These are phyloP conservation scores for Lophius americanus DNA, from an alignment of 2,797 vertebrate species.

Conservation along the genomic window DNA sequence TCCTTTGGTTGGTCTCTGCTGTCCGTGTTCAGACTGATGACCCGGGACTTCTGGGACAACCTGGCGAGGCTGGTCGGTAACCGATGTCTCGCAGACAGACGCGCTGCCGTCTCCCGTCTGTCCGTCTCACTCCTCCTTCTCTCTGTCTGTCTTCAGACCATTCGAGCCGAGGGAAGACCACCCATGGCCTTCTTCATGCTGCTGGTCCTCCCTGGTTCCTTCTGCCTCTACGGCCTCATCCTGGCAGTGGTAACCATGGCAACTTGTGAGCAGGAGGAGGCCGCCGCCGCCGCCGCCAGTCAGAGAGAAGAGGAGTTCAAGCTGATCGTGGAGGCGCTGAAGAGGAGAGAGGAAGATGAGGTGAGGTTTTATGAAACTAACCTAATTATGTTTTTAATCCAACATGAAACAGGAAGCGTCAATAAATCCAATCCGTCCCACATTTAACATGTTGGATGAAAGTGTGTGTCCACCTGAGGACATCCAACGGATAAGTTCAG, in stretches of 20 bases:
- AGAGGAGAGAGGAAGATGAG: slow-evolving; percentile 77
- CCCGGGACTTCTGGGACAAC: slow-evolving; percentile 89
- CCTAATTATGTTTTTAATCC: no score
- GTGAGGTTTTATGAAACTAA: background rate
- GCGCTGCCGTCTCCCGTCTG: background rate
- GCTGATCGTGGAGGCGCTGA: slow-evolving; percentile 85
- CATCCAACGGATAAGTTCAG: no score
- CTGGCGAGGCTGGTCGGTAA: slow-evolving; percentile 86
- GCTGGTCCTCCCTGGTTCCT: slow-evolving; percentile 89
- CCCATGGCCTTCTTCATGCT: slow-evolving; percentile 88
- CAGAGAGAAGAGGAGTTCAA: slow-evolving; percentile 88
- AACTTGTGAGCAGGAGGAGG: slow-evolving; percentile 84
- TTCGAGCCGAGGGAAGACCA: slow-evolving; percentile 84
- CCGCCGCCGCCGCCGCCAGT: slow-evolving; percentile 79
- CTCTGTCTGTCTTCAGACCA: slow-evolving; percentile 75
- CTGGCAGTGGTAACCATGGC: slow-evolving; percentile 89
- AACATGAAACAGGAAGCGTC: no score
- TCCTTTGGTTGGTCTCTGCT: slow-evolving; percentile 92
- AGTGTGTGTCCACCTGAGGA: no score
- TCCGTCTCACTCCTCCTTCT: background rate
- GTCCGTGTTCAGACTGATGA: slow-evolving; percentile 88
- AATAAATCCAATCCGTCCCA: no score
- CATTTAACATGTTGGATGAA: no score
- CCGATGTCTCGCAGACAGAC: no score
- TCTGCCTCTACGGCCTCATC: slow-evolving; percentile 91